Percentiles rank a stretch among this genome's conserved stretches.
Evolutionary conservation across 2,888 invertebrate genomes (phyloP).

Genomic region (Callosobruchus maculatus): DNA sequence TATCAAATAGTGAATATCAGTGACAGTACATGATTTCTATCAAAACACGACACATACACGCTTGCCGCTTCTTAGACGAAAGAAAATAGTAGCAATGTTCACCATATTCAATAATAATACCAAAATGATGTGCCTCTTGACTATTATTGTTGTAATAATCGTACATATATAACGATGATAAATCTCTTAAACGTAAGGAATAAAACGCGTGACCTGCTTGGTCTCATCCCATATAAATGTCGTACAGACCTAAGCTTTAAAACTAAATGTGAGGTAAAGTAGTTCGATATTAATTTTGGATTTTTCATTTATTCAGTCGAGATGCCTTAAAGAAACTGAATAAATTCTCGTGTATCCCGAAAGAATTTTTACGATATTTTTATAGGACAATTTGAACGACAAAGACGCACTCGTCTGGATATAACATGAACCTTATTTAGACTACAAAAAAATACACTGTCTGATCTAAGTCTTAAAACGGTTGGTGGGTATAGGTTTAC

Average conservation of each 20-base stretch:
- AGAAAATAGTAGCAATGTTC: conserved; percentile 26
- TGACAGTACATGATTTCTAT: conserved; percentile 19
- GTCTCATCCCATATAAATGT: conserved; percentile 37
- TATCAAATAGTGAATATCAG: conserved; percentile 15
- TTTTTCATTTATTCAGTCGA: conserved; percentile 14
- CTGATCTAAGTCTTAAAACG: conserved; percentile 44
- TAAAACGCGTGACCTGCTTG: conserved; percentile 39
- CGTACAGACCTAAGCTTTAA: conserved; percentile 37
- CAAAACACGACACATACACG: conserved; percentile 18
- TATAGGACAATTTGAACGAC: conserved; percentile 20
- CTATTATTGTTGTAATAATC: conserved; percentile 22
- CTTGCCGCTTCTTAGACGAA: conserved; percentile 26
- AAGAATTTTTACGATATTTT: conserved; percentile 25
- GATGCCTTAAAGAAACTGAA: conserved; percentile 27
- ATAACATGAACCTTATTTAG: conserved; percentile 22
- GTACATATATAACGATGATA: conserved; percentile 30
- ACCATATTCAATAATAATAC: conserved; percentile 43
- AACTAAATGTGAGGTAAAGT: conserved; percentile 18
- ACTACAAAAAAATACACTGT: conserved; percentile 32
- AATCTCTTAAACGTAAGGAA: conserved; percentile 17
- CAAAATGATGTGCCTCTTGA: conserved; percentile 45
- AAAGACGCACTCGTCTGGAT: conserved; percentile 5
- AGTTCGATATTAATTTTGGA: conserved; percentile 13
- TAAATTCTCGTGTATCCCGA: conserved; percentile 24
- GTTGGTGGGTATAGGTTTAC: conserved; percentile 35